Base-by-base conservation (phyloP, 2,797 vertebrate genomes). In the Staurois parvus region DNA sequence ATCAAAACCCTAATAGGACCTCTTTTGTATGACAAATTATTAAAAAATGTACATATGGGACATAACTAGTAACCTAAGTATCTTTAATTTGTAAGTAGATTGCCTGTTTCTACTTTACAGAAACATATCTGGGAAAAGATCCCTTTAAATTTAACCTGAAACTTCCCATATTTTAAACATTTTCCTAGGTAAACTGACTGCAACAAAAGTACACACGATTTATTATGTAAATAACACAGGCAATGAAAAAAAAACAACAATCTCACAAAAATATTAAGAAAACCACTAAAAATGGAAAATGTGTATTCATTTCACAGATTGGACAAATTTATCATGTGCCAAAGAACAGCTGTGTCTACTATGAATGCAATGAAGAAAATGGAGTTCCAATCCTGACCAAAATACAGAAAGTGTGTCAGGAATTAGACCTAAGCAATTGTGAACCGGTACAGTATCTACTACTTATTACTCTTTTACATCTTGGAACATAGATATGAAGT, bases 361-460 rank as follows among this genome's bases (percentile, higher is more conserved):
- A 81, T 64, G 84, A 86, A 72, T 86, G 84, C 56, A 34, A 59
- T 86, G 72, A 81, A 19, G 66, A 76, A 48, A 70, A 86, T 77
- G 84, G 78, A 0, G 64, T 81, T 12, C 79, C 84, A 21, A 21
- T 86, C 8, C 45, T 86, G 73, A 86, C 84, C 24, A 86, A 86
- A 86, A 72, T 86, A 21, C 37, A 86, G 48, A 81, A 80, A 74
- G 34, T 81, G 26, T 86, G 84, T 66, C 84, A 86, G 52, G 9
- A 62, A 19, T 32, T 86, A 34, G 79, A 86, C 34, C 26, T 86
- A 28, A 7, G 64, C 12, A 76, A 19, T 32, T 86, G 84, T 76
- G 72, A 81, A 81, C 72, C 15, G 84, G 84, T 86, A 86, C 30
- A 32, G 19, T 79, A 40, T 21, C 10, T 64, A 64, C 21, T 64